phyloP scores from a whole-genome alignment of 2,888 invertebrate genomes.

The Thera britannica region DNA sequence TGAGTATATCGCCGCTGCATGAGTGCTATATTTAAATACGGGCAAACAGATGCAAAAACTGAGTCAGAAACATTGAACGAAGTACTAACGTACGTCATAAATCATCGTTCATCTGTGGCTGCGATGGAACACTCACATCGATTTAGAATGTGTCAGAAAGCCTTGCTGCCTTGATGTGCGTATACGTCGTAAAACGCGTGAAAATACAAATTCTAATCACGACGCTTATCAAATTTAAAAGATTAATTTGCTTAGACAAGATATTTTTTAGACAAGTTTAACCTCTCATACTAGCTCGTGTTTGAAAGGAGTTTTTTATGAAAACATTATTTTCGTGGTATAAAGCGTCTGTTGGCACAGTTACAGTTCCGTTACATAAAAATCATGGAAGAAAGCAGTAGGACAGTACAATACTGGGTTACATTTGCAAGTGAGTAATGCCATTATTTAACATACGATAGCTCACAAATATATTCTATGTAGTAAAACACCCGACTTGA shows the following conservation, averaged over 20 bases:
- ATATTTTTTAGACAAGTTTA: not conserved
- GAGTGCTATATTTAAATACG: too few relatives aligned
- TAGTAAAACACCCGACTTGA: too few relatives aligned
- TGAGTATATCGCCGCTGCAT: too few relatives aligned
- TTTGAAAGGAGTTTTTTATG: not conserved
- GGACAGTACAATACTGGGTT: conserved; percentile 15
- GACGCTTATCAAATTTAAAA: not conserved
- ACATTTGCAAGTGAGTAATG: conserved; percentile 11
- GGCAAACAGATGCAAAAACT: too few relatives aligned
- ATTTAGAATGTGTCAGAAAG: not conserved
- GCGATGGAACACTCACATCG: not conserved
- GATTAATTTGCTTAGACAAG: not conserved
- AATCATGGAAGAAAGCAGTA: conserved; percentile 10
- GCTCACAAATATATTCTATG: too few relatives aligned
- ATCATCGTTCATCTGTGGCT: not conserved
- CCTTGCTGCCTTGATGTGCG: not conserved
- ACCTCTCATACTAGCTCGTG: not conserved
- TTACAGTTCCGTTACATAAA: not conserved
- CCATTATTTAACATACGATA: not conserved
- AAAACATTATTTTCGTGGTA: not conserved
- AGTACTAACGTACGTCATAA: too few relatives aligned
- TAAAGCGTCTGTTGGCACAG: not conserved
- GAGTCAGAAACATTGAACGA: too few relatives aligned
- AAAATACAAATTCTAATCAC: not conserved
- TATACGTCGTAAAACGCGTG: not conserved